A percentile compares a stretch with the other conserved stretches of the same genome.
Conservation (phyloP, 2,888 invertebrate species). For the Eilema sororculum region DNA sequence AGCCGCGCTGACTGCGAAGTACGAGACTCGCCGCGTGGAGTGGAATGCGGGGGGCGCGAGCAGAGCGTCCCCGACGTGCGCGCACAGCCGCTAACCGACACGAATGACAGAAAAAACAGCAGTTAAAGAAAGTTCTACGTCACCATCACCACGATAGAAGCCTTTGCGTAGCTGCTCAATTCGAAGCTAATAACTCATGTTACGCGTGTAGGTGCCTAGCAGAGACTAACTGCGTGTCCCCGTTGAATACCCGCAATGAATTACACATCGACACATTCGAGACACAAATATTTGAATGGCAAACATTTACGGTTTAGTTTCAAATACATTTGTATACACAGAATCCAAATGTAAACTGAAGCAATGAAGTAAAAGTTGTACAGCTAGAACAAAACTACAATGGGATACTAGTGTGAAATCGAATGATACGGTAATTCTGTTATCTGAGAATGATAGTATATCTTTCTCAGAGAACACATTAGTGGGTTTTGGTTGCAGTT, state of each 20-base stretch:
- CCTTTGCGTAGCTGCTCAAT: conserved; percentile 74
- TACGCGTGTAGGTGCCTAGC: conserved; percentile 58
- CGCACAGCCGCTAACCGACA: conserved; percentile 67
- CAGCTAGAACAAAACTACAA: conserved; percentile 14
- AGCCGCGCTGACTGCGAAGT: conserved; percentile 53
- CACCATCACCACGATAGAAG: conserved; percentile 75
- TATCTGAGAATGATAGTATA: conserved; percentile 5
- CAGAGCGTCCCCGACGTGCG: conserved; percentile 67
- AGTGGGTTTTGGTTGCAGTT: not conserved
- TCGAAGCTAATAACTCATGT: conserved; percentile 74
- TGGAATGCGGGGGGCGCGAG: conserved; percentile 35
- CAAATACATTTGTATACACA: conserved; percentile 7
- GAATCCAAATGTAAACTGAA: not conserved
- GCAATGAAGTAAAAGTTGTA: conserved; percentile 11
- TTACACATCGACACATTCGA: conserved; percentile 23
- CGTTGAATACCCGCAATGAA: conserved; percentile 41
- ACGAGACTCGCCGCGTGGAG: conserved; percentile 26
- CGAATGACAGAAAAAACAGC: conserved; percentile 65
- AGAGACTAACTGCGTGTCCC: conserved; percentile 61
- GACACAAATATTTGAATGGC: conserved; percentile 24
- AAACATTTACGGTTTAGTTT: conserved; percentile 6
- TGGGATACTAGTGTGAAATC: not conserved
- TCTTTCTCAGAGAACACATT: not conserved
- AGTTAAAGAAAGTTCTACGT: conserved; percentile 81
- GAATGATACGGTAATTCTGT: not conserved